Evolutionary conservation across 2,797 vertebrate genomes (phyloP).

Genomic region (Acanthopagrus latus): DNA sequence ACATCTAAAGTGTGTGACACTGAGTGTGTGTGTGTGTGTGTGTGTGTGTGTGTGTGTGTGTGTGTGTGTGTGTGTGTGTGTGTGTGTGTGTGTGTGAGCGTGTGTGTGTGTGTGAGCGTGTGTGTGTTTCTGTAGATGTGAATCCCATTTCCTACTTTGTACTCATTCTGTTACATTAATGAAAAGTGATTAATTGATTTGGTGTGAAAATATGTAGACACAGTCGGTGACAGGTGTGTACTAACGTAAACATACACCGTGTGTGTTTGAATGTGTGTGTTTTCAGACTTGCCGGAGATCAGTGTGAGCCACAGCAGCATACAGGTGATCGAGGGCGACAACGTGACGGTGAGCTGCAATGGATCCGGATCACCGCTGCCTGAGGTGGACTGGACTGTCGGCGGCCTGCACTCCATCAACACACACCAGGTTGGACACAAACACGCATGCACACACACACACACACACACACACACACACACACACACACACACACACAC

Average conservation of each 20-base stretch:
- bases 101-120: neutral
- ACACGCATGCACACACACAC: constrained; percentile 27
- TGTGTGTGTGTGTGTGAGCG: constrained; percentile 25
- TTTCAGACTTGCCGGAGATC: constrained; percentile 94
- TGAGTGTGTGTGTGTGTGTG: constrained; percentile 30
- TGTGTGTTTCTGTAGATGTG: constrained; percentile 2
- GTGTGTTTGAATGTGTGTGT: constrained; percentile 37
- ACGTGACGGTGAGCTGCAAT: constrained; percentile 95
- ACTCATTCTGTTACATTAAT: constrained; percentile 61
- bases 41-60: constrained; percentile 25
- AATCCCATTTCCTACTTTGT: constrained; percentile 37
- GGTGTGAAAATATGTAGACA: constrained; percentile 58
- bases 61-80: constrained; percentile 28
- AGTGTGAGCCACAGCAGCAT: constrained; percentile 95
- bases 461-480: constrained; percentile 6
- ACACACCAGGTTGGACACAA: constrained; percentile 95
- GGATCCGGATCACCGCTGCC: constrained; percentile 94
- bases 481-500: constrained; percentile 24
- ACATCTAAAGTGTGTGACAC: constrained; percentile 30
- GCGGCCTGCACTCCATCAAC: constrained; percentile 94
- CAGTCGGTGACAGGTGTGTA: constrained; percentile 9
- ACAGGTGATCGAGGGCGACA: constrained; percentile 93
- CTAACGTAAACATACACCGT: constrained; percentile 11
- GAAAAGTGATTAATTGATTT: constrained; percentile 68
- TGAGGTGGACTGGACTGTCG: constrained; percentile 97